Conservation (phyloP, 2,888 invertebrate species). For the Drosophila yooni region DNA sequence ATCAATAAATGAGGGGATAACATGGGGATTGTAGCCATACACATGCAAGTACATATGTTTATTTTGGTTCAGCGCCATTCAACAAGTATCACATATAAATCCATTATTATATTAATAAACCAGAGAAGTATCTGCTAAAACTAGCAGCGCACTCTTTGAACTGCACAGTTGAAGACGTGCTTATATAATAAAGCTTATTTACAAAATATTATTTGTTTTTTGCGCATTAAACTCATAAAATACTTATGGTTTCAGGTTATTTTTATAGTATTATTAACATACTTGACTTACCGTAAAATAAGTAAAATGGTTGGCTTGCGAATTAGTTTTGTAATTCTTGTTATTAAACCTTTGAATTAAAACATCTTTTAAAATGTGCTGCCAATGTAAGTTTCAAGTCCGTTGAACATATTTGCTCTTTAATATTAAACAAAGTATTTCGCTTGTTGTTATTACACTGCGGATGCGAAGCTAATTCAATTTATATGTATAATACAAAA, state of each 20-base stretch:
- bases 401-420: constrained; percentile 8
- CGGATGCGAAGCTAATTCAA: background rate
- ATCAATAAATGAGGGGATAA: constrained; percentile 4
- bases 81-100: constrained; percentile 18
- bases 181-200: background rate
- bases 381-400: background rate
- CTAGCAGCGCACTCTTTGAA: background rate
- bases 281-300: constrained; percentile 14
- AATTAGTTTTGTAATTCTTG: background rate
- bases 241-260: background rate
- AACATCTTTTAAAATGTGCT: background rate
- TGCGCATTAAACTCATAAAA: background rate
- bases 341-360: background rate
- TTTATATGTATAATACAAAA: background rate
- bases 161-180: background rate
- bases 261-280: background rate
- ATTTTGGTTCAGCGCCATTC: constrained; percentile 17
- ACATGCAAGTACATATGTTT: constrained; percentile 14
- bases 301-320: background rate
- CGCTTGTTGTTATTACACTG: background rate
- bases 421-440: background rate
- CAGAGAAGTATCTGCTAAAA: background rate
- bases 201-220: background rate
- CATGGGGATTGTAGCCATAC: constrained; percentile 28
- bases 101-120: constrained; percentile 8